These are phyloP conservation scores for Proterorhinus semilunaris DNA, from an alignment of 2,113 vertebrate species.

Conservation along the genomic window DNA sequence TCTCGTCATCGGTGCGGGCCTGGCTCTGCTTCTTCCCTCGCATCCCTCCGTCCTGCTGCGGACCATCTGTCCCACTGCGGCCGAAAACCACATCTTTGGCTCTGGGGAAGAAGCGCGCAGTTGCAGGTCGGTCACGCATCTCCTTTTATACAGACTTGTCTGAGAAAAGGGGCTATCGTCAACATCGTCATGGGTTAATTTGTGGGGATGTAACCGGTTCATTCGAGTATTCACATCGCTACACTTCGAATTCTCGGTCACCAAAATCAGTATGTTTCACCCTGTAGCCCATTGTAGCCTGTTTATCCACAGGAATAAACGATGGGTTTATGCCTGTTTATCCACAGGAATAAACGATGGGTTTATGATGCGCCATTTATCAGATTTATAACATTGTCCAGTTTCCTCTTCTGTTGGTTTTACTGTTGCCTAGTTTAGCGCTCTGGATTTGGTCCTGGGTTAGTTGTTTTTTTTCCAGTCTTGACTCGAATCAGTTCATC, in stretches of 20 bases:
- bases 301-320: background rate
- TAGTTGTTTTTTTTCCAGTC: no score
- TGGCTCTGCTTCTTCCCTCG: background rate
- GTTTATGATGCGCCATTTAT: background rate
- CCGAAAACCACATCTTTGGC: background rate
- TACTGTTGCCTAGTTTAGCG: no score
- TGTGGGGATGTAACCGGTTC: background rate
- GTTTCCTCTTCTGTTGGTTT: no score
- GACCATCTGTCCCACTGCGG: background rate
- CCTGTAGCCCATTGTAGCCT: background rate
- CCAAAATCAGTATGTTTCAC: background rate
- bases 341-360: background rate
- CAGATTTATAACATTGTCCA: no score
- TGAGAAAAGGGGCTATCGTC: background rate
- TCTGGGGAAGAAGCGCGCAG: background rate
- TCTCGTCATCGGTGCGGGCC: conserved; percentile 1
- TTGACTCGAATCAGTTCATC: no score
- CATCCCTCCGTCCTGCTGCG: background rate
- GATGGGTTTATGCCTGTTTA: background rate
- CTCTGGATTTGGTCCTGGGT: no score
- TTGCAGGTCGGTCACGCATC: background rate
- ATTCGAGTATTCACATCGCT: background rate
- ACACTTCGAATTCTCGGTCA: background rate
- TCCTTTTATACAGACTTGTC: background rate
- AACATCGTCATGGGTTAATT: background rate